Conservation (phyloP, 53 echinoderm and acorn worm genomes). For the Astropecten irregularis region DNA sequence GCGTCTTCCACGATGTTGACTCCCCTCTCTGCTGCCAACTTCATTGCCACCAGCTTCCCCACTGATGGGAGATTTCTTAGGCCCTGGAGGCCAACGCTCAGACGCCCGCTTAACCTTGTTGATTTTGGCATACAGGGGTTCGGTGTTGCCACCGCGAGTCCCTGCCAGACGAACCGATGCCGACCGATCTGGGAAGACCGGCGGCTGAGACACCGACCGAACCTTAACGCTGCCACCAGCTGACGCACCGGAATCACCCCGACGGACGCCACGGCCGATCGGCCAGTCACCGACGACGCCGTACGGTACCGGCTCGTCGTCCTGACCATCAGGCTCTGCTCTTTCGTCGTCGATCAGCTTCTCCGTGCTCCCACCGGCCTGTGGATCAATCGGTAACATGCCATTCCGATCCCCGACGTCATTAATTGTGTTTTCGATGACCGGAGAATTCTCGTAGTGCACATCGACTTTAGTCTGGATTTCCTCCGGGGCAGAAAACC, state of each 20-base stretch:
- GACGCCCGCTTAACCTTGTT: constrained; percentile 32
- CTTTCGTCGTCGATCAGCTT: constrained; percentile 8
- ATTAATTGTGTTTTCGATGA: neutral
- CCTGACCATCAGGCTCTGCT: constrained; percentile 9
- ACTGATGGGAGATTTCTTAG: too few species aligned
- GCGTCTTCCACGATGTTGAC: neutral
- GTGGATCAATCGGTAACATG: neutral
- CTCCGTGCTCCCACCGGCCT: constrained; percentile 25
- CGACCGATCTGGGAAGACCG: neutral
- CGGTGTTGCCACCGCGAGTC: neutral
- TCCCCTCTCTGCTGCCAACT: neutral
- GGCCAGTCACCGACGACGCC: neutral
- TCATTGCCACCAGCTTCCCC: too few species aligned
- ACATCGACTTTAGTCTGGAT: neutral
- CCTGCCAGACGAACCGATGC: neutral
- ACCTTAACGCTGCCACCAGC: constrained; percentile 16
- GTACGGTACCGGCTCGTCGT: neutral
- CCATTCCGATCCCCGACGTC: neutral
- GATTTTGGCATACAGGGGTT: constrained; percentile 24
- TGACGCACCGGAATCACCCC: neutral
- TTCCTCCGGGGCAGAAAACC: too few species aligned
- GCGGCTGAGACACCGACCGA: neutral
- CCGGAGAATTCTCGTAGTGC: constrained; percentile 1
- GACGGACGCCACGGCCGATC: neutral
- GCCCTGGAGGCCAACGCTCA: constrained; percentile 8